These are phyloP conservation scores for Phyllotreta cruciferae DNA, from an alignment of 2,888 invertebrate species.

Conservation along the genomic window DNA sequence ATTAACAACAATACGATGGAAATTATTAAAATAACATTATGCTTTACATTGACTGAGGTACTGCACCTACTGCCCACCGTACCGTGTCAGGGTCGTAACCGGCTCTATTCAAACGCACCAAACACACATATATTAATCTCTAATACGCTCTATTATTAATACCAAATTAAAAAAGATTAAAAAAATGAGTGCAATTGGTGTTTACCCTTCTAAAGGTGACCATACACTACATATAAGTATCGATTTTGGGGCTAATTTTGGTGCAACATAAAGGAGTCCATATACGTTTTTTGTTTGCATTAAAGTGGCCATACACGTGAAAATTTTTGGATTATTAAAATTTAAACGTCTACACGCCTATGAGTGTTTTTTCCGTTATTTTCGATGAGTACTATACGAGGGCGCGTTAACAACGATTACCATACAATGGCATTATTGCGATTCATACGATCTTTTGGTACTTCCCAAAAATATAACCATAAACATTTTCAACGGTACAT, in stretches of 20 bases:
- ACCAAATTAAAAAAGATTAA: not conserved
- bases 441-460: slow-evolving; percentile 54
- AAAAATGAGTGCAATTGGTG: not conserved
- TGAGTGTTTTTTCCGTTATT: slow-evolving; percentile 41
- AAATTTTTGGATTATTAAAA: no score
- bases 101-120: slow-evolving; percentile 18
- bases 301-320: no score
- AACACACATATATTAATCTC: no score
- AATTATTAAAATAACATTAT: slow-evolving; percentile 47
- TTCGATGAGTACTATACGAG: slow-evolving; percentile 49
- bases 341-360: no score
- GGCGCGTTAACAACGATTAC: slow-evolving; percentile 50
- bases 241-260: no score
- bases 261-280: no score
- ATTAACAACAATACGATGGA: slow-evolving; percentile 45
- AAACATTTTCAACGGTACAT: slow-evolving; percentile 22
- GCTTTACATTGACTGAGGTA: slow-evolving; percentile 43
- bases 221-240: no score
- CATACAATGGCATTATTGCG: slow-evolving; percentile 55
- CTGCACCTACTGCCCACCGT: slow-evolving; percentile 45
- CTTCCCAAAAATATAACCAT: slow-evolving; percentile 51
- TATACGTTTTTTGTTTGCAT: no score
- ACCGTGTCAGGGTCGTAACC: slow-evolving; percentile 29
- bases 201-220: no score
- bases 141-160: slow-evolving; percentile 14